Conservation (phyloP, 2,113 vertebrate genomes). For the Phalacrocorax brasilianus region DNA sequence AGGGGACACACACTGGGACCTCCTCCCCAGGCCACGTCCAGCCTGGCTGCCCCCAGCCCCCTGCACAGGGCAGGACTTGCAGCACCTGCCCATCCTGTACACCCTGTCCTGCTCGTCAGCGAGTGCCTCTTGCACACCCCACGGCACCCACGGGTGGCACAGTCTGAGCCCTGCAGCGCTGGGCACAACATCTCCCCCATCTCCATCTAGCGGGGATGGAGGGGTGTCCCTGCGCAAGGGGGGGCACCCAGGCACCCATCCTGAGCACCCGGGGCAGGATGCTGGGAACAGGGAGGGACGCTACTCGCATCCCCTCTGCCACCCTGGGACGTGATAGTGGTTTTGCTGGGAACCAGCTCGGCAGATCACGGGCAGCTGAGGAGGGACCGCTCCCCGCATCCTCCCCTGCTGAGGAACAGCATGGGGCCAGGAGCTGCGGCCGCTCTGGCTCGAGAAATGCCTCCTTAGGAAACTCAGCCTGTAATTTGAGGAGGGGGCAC, state of each 20-base stretch:
- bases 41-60: rapidly evolving
- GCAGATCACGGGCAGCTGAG: rapidly evolving
- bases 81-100: background rate
- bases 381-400: background rate
- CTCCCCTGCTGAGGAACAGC: background rate
- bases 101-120: background rate
- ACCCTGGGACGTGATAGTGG: rapidly evolving
- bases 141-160: rapidly evolving
- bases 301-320: background rate
- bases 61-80: background rate
- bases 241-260: background rate
- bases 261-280: rapidly evolving
- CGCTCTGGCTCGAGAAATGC: background rate
- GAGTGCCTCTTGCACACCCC: background rate
- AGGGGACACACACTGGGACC: background rate
- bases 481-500: constrained; percentile 69
- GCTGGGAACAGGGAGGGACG: background rate
- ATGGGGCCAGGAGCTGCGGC: background rate
- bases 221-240: background rate
- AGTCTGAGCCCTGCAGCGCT: rapidly evolving
- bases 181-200: background rate
- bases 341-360: background rate
- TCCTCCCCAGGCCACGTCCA: background rate
- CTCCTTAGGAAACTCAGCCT: constrained; percentile 29
- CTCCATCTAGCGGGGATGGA: background rate